Percentiles rank a stretch among this genome's conserved stretches.
phyloP scores from a whole-genome alignment of 2,888 invertebrate genomes.

The Drosophila formosana region DNA sequence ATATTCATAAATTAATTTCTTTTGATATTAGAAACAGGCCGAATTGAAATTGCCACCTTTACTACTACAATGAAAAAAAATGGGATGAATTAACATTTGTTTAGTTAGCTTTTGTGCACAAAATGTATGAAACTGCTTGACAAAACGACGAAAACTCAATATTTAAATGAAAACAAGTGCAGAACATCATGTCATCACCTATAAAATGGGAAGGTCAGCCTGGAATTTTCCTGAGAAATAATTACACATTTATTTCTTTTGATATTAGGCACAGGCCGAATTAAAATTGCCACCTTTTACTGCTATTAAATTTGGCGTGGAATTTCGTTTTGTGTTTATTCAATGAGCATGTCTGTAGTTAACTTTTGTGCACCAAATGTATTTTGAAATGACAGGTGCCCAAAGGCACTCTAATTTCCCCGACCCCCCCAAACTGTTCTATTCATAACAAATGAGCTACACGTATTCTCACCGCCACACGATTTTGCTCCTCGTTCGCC shows the following conservation, averaged over 20 bases:
- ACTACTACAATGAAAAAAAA: no score
- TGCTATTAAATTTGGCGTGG: not conserved
- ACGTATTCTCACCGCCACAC: slow-evolving; percentile 13
- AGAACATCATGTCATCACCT: no score
- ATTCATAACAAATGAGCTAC: slow-evolving; percentile 19
- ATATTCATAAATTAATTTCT: no score
- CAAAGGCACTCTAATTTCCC: slow-evolving; percentile 11
- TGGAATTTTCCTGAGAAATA: not conserved
- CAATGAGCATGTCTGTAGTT: not conserved
- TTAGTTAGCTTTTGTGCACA: no score
- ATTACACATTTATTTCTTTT: not conserved
- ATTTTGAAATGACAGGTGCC: slow-evolving; percentile 2
- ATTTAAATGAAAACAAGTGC: not conserved
- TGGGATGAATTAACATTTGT: no score
- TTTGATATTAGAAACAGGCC: no score
- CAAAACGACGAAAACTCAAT: not conserved
- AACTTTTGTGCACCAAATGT: not conserved
- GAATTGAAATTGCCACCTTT: no score
- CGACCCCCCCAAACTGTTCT: not conserved
- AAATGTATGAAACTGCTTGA: no score
- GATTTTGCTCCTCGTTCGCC: slow-evolving; percentile 14
- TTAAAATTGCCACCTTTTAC: not conserved
- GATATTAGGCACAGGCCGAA: not conserved
- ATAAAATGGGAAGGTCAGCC: not conserved
- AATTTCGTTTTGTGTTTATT: not conserved